Conservation (phyloP, 2,888 invertebrate species). For the Boloria selene region DNA sequence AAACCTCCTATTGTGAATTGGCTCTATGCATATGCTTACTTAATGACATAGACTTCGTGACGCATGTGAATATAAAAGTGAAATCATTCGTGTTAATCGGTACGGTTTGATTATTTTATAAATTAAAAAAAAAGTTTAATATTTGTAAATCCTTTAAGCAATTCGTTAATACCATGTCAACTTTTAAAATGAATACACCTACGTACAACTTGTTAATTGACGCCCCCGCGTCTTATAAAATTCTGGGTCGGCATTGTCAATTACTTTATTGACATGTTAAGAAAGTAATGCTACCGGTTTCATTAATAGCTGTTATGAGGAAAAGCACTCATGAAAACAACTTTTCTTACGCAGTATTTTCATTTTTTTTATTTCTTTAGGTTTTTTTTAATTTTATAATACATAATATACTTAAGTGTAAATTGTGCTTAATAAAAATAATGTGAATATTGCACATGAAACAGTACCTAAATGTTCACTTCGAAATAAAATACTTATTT, state of each 20-base stretch:
- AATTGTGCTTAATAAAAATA: too few relatives aligned
- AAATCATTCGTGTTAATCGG: not conserved
- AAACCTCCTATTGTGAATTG: too few relatives aligned
- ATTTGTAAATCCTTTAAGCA: not conserved
- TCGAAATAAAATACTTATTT: too few relatives aligned
- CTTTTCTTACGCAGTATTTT: not conserved
- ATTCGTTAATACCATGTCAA: constrained; percentile 12
- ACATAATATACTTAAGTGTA: too few relatives aligned
- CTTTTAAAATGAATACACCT: constrained; percentile 51
- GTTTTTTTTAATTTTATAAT: too few relatives aligned
- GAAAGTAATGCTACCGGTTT: constrained; percentile 48
- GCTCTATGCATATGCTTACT: too few relatives aligned
- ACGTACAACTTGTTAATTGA: constrained; percentile 67
- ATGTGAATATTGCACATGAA: too few relatives aligned
- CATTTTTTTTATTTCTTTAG: not conserved
- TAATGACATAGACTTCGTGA: too few relatives aligned
- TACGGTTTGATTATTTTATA: not conserved
- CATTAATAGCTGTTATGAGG: constrained; percentile 30
- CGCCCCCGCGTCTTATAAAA: constrained; percentile 53
- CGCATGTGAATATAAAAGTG: not conserved
- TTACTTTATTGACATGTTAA: constrained; percentile 51
- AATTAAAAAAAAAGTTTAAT: not conserved
- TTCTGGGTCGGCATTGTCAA: constrained; percentile 51
- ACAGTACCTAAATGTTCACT: too few relatives aligned
- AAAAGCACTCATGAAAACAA: constrained; percentile 30